Base-by-base conservation (phyloP, 2,797 vertebrate species). In the Fringilla coelebs region DNA sequence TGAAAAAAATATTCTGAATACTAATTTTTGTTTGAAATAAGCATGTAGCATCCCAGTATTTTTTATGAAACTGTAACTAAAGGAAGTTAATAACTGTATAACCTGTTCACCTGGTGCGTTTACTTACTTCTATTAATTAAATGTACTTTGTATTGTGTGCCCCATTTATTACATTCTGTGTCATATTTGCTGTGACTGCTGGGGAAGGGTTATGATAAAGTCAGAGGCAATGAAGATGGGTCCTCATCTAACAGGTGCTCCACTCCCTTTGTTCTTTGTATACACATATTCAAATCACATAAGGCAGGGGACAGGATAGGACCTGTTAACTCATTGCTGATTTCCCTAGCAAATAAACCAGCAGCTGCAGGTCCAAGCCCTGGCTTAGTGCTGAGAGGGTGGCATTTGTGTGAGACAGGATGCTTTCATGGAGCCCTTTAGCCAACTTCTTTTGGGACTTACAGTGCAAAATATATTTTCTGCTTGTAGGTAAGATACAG, bases 351-450 rank as follows among this genome's bases (percentile, higher is more conserved):
- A 98, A 98, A 98, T 98, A 98, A 97, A 96, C 60, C 94, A 94
- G 96, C 97, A 97, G 97, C 98, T 97, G 98, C 97, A 93, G 94
- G 95, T 91, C 95, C 92, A 91, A 94, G 86, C 89, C 88, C 73
- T 63, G 85, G 71, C 51, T 96, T 70, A 81, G 85, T 73, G 11
- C 88, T 61, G 52, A 85, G 83, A 92, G 78, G 94, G 92, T 77
- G 80, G 96, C 48, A 91, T 78, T 58, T 95, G 68, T 93, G 96
- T 96, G 98, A 98, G 97, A 97, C 98, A 98, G 98, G 98, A 98
- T 99, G 98, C 96, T 97, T 96, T 97, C 97, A 99, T 99, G 99
- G 98, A 98, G 98, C 97, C 96, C 97, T 90, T 96, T 92, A 85
- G 89, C 92, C 91, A 89, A 85, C 90, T 94, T 92, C n/a, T 79